phyloP scores from a whole-genome alignment of 2,113 vertebrate species.

The Equus quagga region DNA sequence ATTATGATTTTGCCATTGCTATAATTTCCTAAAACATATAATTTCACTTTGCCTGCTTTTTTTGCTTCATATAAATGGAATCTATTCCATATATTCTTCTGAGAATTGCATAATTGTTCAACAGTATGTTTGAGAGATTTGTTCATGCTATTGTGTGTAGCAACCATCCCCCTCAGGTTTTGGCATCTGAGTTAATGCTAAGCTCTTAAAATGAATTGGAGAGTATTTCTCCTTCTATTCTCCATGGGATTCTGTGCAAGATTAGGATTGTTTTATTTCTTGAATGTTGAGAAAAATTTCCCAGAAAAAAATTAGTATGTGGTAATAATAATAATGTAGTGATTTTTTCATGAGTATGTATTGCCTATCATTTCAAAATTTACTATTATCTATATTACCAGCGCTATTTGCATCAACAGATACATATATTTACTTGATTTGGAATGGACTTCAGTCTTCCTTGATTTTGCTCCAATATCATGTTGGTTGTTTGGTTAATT shows the following conservation, averaged over 20 bases:
- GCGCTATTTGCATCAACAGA: background rate
- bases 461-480: background rate
- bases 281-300: background rate
- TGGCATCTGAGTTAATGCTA: background rate
- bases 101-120: constrained; percentile 13
- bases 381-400: constrained; percentile 27
- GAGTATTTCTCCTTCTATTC: background rate
- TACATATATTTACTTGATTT: background rate
- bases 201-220: background rate
- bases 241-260: background rate
- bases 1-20: constrained; percentile 4
- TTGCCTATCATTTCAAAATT: background rate
- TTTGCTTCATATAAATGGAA: background rate
- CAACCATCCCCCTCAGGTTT: background rate
- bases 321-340: background rate
- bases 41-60: background rate
- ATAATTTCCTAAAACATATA: background rate
- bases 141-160: background rate
- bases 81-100: background rate
- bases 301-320: background rate
- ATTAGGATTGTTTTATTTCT: background rate
- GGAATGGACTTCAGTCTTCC: background rate
- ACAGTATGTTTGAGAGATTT: background rate
- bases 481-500: background rate
- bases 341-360: background rate